Evolutionary conservation across 37 sponge, comb jelly and placozoan species (phyloP).

Genomic region (Mnemiopsis leidyi): DNA sequence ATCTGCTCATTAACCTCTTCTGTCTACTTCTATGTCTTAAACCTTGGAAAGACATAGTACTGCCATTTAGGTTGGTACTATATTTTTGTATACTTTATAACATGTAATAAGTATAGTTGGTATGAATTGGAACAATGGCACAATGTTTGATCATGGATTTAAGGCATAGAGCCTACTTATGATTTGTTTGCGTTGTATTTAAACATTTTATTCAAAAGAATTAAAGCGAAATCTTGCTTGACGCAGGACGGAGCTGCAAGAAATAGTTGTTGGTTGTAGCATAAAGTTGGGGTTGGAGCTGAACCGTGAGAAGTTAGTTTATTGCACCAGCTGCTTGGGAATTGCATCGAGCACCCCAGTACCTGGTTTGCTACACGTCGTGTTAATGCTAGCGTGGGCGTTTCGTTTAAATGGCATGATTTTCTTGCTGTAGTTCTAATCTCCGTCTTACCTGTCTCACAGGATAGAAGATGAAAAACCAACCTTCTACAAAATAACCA

Average conservation of each 20-base stretch:
- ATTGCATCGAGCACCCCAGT: neutral
- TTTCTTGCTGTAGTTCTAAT: neutral
- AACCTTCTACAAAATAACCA: neutral
- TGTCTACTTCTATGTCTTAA: slow-evolving; percentile 50
- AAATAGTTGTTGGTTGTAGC: neutral
- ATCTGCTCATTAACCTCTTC: slow-evolving; percentile 47
- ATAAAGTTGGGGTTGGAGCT: neutral
- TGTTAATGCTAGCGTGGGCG: neutral
- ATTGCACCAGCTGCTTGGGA: neutral
- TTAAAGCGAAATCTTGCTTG: neutral
- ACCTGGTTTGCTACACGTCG: neutral
- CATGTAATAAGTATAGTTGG: too few relatives aligned
- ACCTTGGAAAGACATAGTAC: slow-evolving; percentile 60
- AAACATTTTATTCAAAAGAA: too few relatives aligned
- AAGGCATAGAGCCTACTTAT: neutral
- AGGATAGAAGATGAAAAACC: neutral
- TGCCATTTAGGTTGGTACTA: slow-evolving; percentile 15
- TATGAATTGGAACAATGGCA: too few relatives aligned
- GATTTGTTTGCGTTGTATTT: too few relatives aligned
- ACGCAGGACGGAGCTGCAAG: neutral
- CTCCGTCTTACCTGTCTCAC: neutral
- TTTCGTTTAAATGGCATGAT: neutral
- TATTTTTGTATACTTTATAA: too few relatives aligned
- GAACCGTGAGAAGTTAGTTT: neutral
- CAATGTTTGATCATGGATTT: neutral